These are phyloP conservation scores for Xylota sylvarum DNA, from an alignment of 2,888 invertebrate genomes.

Conservation along the genomic window DNA sequence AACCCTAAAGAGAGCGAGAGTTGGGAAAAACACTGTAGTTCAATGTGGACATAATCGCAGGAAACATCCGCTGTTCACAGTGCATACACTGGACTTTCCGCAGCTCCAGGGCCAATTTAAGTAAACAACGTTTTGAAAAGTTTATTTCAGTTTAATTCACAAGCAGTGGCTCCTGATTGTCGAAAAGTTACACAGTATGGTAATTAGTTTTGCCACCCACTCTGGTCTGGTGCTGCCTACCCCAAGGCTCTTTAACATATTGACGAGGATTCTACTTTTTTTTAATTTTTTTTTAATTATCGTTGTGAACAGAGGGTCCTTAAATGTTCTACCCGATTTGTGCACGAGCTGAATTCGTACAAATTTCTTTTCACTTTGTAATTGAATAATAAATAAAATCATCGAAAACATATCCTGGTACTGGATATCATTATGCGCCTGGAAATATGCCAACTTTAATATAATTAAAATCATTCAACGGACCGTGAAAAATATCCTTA, in stretches of 20 bases:
- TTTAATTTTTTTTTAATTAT: slow-evolving; percentile 37
- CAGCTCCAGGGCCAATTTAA: slow-evolving; percentile 43
- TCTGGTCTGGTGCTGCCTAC: not conserved
- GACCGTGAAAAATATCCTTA: slow-evolving; percentile 63
- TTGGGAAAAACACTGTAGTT: slow-evolving; percentile 31
- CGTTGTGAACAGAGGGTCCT: slow-evolving; percentile 23
- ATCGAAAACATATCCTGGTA: slow-evolving; percentile 68
- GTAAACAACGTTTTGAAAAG: slow-evolving; percentile 60
- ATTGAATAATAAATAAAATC: slow-evolving; percentile 74
- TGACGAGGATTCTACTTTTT: slow-evolving; percentile 11
- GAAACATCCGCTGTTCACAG: slow-evolving; percentile 18
- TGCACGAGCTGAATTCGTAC: not conserved
- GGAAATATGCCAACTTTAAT: slow-evolving; percentile 74
- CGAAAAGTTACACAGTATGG: slow-evolving; percentile 60
- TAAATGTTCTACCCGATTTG: not conserved
- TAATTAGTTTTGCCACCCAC: slow-evolving; percentile 49
- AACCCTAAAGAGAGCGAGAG: slow-evolving; percentile 31
- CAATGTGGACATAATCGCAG: slow-evolving; percentile 41
- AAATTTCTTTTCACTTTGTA: slow-evolving; percentile 42
- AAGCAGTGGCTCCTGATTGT: slow-evolving; percentile 51
- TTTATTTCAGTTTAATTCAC: slow-evolving; percentile 64
- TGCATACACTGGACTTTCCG: slow-evolving; percentile 32
- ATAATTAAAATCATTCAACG: slow-evolving; percentile 74
- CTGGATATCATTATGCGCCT: slow-evolving; percentile 69
- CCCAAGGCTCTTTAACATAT: slow-evolving; percentile 39